Evolutionary conservation across 2,888 invertebrate genomes (phyloP), one percentile per base, ranked within the genome.

Genomic region (Leuctra nigra): DNA sequence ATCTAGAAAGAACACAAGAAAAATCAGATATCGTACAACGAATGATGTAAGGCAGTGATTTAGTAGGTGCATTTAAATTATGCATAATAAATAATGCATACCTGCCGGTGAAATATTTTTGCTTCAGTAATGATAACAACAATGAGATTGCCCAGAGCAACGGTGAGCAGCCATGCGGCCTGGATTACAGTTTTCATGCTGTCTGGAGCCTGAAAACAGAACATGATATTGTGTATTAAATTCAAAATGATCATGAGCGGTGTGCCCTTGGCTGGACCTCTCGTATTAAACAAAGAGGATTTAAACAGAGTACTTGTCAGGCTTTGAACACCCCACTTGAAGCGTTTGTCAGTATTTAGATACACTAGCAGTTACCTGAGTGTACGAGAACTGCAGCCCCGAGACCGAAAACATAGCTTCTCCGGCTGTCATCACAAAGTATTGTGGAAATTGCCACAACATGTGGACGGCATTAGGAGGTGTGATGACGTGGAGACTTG

Each of bases 351-450:
- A n/a, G n/a, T n/a, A n/a, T n/a, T n/a, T n/a, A n/a, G n/a, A n/a
- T n/a, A n/a, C n/a, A n/a, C n/a, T n/a, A n/a, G 7, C 1, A 3
- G 6, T 16, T 68, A 78, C 79, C 75, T 81, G 93, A 0, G 95
- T 91, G 72, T 94, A 98, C 0, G 96, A 91, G 73, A 99, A 98
- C 69, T 94, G 91, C 20, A 98, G 75, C 0, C 97, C 97, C 0
- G 97, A 96, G 23, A 98, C 87, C 0, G 95, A 92, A 71, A 96
- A 94, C 85, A 98, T 88, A 38, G 98, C 88, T 73, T 99, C 98
- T 0, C 86, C 97, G 66, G 87, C 81, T 0, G 97, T 95, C 66
- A 99, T 87, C 14, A 96, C 77, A 50, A 96, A 73, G 69, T 95
- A 96, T 70, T 98, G 98, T 0, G 97, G 97, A 18, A 97, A 68